phyloP scores from a whole-genome alignment of 1,140 invertebrate species.

The Sarcophaga bullata region DNA sequence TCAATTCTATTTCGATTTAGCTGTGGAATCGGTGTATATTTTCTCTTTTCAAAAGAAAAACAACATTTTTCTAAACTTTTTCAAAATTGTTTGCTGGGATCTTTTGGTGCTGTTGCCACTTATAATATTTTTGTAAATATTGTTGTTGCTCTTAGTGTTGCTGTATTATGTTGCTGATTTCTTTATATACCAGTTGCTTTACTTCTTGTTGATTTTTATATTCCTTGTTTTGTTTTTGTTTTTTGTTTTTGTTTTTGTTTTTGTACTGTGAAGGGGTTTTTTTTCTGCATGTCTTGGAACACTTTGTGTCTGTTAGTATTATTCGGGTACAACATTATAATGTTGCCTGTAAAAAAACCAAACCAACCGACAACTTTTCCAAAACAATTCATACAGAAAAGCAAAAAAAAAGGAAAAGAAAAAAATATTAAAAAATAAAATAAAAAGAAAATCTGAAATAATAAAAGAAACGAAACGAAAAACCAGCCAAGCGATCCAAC shows the following conservation, averaged over 20 bases:
- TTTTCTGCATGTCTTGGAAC: neutral
- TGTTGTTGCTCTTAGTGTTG: neutral
- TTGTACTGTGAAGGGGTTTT: neutral
- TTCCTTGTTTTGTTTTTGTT: conserved; percentile 3
- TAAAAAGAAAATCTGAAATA: neutral
- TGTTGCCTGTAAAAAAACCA: conserved; percentile 10
- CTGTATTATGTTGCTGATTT: conserved; percentile 15
- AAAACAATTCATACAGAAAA: conserved; percentile 28
- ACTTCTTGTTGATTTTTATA: neutral
- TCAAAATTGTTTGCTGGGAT: too few relatives aligned
- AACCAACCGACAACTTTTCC: conserved; percentile 31
- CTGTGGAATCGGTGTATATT: too few relatives aligned
- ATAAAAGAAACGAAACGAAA: neutral
- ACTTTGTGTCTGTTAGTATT: neutral
- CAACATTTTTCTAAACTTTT: too few relatives aligned
- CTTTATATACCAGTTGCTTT: conserved; percentile 19
- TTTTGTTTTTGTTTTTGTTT: neutral
- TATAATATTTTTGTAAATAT: neutral
- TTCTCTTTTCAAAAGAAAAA: too few relatives aligned
- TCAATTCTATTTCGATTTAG: too few relatives aligned
- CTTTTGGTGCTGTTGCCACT: neutral
- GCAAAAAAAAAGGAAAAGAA: too few relatives aligned
- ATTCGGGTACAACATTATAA: conserved; percentile 4
- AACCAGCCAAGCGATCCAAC: neutral
- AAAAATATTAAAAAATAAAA: neutral